Evolutionary conservation across 2,888 invertebrate species (phyloP), one percentile per base, ranked within the genome.

Genomic region (Drosophila cracens): DNA sequence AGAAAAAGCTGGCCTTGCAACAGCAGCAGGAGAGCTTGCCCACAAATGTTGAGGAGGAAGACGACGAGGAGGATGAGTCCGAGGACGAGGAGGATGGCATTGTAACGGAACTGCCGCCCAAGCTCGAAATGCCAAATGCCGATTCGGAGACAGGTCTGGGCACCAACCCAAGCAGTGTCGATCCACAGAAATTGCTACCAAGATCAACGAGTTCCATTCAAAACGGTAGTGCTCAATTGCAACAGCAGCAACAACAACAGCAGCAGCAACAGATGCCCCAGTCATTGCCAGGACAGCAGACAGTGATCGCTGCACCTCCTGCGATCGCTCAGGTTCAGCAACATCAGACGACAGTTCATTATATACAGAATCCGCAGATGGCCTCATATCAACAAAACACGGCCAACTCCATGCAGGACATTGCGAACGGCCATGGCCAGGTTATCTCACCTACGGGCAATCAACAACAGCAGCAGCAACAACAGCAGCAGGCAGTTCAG

Each of bases 1-100:
- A 95, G 89, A 95, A 93, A 48, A 92, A 94, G 93, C 79, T 95
- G 92, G 85, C 95, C 90, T 87, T 95, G 82, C 93, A 94, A 92
- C 74, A 94, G 93, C 93, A 94, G 93, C 87, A 94, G 91, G 93
- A 92, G 93, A 86, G 91, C 91, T 94, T 94, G 79, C 82, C 82
- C 7, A 79, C 90, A 1, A 79, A 86, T 31, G 88, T 91, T 38
- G 88, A 87, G 13, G 91, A 92, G 66, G 93, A 92, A 59, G 92
- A 93, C 49, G 93, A 92, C 13, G 92, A 93, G 6, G 93, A 92
- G 7, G 91, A 91, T 51, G 91, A 91, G 36, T 92, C 92, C 1
- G 93, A 92, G 27, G 92, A 92, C 13, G 92, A 92, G 53, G 88
- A 83, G 63, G 82, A 83, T 49, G 78, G 77, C 13, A 86, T 79